Evolutionary conservation across 2,888 invertebrate genomes (phyloP).

Genomic region (Arrhopalites spinosus): DNA sequence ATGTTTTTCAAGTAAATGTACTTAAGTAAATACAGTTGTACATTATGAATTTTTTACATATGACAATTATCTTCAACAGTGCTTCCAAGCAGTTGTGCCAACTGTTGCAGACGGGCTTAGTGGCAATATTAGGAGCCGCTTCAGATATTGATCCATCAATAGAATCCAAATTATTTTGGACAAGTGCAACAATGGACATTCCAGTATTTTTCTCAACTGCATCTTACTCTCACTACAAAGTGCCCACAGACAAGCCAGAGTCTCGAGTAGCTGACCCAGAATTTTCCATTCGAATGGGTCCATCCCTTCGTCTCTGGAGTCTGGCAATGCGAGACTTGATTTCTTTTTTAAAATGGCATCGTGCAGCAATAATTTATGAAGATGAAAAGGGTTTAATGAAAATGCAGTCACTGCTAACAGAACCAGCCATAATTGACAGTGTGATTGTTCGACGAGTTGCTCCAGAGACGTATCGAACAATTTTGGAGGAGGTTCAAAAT

Average conservation of each 20-base stretch:
- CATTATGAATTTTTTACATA: too few species aligned
- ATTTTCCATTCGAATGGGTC: constrained; percentile 50
- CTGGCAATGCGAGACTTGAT: constrained; percentile 48
- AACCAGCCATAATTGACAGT: constrained; percentile 59
- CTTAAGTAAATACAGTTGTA: too few species aligned
- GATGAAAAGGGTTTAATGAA: constrained; percentile 60
- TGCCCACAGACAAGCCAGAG: background rate
- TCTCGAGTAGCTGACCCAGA: constrained; percentile 42
- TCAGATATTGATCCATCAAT: constrained; percentile 47
- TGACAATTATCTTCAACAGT: too few species aligned
- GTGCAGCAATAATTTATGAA: constrained; percentile 52
- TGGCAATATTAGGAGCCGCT: constrained; percentile 48
- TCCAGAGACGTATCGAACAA: constrained; percentile 59
- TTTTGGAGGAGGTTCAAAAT: constrained; percentile 62
- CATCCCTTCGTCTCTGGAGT: constrained; percentile 42
- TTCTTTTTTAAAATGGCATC: constrained; percentile 40
- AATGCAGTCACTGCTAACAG: constrained; percentile 61
- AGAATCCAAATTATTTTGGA: constrained; percentile 55
- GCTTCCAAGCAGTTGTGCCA: constrained; percentile 66
- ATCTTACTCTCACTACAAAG: constrained; percentile 47
- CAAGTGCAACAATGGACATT: constrained; percentile 49
- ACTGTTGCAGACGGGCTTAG: constrained; percentile 46
- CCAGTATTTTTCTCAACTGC: constrained; percentile 52
- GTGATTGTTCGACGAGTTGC: constrained; percentile 61
- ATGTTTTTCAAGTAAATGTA: too few species aligned